Conservation (phyloP, 2,797 vertebrate genomes). For the Gymnocypris eckloni region DNA sequence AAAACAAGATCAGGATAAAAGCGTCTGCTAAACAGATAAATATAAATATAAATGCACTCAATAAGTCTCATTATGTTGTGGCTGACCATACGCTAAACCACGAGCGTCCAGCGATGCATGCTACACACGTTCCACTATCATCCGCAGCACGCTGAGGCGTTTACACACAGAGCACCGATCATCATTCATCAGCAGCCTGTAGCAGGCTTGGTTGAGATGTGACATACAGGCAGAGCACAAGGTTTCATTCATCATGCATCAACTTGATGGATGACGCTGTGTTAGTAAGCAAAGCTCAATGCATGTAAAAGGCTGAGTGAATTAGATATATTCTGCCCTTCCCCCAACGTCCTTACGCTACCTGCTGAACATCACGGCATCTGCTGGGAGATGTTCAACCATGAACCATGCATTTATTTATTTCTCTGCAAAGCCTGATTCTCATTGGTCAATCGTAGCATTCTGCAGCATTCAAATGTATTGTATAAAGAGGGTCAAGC, state of each 20-base stretch:
- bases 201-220: constrained; percentile 9
- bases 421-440: not conserved
- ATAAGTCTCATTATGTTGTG: not conserved
- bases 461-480: not conserved
- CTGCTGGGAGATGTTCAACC: constrained; percentile 8
- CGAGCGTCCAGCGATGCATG: not conserved
- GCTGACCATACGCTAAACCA: not conserved
- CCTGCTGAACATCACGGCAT: constrained; percentile 37
- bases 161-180: not conserved
- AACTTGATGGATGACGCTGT: constrained; percentile 10
- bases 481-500: not conserved
- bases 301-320: not conserved
- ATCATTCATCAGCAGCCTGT: constrained; percentile 19
- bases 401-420: not conserved
- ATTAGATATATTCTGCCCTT: not conserved
- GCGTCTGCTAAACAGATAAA: not conserved
- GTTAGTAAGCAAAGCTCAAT: constrained; percentile 38
- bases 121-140: constrained; percentile 18
- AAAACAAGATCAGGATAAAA: not conserved
- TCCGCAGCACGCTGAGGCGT: not conserved
- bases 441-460: not conserved
- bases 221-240: constrained; percentile 25
- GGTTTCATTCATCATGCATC: constrained; percentile 34
- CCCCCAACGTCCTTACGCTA: not conserved
- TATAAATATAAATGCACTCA: not conserved